Conservation (phyloP, 1,140 invertebrate species). For the Notospermus geniculatus region DNA sequence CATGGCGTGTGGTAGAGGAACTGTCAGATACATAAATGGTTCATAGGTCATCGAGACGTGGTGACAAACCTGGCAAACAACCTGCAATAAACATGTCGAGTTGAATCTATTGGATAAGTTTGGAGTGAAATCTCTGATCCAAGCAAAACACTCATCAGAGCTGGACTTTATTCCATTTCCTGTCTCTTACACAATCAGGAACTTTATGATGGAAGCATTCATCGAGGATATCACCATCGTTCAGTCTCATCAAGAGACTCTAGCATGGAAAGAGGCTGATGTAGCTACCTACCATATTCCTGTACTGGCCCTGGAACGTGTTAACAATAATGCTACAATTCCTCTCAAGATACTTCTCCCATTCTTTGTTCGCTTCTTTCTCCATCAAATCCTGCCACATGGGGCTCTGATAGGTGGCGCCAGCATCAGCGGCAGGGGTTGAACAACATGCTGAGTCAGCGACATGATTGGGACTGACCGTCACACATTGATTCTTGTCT, state of each 20-base stretch:
- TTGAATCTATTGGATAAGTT: too few species aligned
- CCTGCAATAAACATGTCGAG: constrained; percentile 60
- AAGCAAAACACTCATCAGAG: too few species aligned
- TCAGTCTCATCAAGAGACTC: too few species aligned
- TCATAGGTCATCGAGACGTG: constrained; percentile 71
- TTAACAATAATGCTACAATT: constrained; percentile 69
- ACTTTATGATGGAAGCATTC: too few species aligned
- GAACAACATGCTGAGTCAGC: too few species aligned
- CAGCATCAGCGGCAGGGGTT: too few species aligned
- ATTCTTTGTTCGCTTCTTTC: constrained; percentile 61
- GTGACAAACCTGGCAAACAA: constrained; percentile 67
- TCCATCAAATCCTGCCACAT: neutral
- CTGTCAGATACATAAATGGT: constrained; percentile 73
- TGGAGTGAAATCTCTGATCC: too few species aligned
- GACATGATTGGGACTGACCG: too few species aligned
- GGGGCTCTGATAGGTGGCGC: neutral
- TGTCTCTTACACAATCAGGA: too few species aligned
- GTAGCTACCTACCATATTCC: constrained; percentile 64
- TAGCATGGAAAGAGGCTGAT: neutral
- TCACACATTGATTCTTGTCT: constrained; percentile 11
- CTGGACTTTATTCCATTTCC: too few species aligned
- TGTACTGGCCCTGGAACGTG: constrained; percentile 72
- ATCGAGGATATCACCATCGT: too few species aligned
- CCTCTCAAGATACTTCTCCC: constrained; percentile 63
- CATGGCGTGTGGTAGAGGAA: constrained; percentile 69